Conservation (phyloP, 2,113 vertebrate species). For the Equus przewalskii region DNA sequence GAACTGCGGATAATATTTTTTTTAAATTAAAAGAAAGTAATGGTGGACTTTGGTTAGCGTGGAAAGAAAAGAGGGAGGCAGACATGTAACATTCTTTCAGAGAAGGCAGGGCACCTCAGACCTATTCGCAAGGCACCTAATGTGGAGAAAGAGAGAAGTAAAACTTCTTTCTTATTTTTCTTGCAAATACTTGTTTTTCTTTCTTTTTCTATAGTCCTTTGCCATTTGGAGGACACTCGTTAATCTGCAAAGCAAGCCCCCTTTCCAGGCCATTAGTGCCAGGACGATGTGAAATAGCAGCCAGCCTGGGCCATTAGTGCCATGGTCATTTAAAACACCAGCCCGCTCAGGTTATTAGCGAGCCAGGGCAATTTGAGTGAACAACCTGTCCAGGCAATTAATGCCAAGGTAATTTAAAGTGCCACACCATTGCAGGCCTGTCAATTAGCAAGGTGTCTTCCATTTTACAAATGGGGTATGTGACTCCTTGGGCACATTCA, state of each 20-base stretch:
- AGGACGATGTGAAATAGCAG: slow-evolving; percentile 84
- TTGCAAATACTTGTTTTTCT: slow-evolving; percentile 81
- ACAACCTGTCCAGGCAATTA: slow-evolving; percentile 88
- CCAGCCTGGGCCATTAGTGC: slow-evolving; percentile 88
- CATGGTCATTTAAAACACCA: slow-evolving; percentile 88
- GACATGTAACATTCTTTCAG: not conserved
- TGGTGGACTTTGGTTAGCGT: not conserved
- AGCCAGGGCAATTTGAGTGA: slow-evolving; percentile 90
- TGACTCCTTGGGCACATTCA: slow-evolving; percentile 64
- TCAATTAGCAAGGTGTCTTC: slow-evolving; percentile 88
- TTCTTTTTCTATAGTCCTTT: slow-evolving; percentile 85
- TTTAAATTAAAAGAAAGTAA: not conserved
- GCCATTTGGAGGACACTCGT: slow-evolving; percentile 88
- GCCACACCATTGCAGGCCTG: slow-evolving; percentile 83
- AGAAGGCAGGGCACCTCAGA: not conserved
- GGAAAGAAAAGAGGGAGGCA: not conserved
- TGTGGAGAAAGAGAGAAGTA: not conserved
- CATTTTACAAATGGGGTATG: slow-evolving; percentile 81
- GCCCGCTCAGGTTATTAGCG: slow-evolving; percentile 82
- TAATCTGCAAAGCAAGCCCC: slow-evolving; percentile 88
- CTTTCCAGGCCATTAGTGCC: slow-evolving; percentile 90
- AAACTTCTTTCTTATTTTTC: slow-evolving; percentile 74
- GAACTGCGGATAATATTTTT: not conserved
- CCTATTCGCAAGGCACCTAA: not conserved
- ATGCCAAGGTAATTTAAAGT: slow-evolving; percentile 91